Evolutionary conservation across 2,797 vertebrate genomes (phyloP).

Genomic region (Cyprinodon diabolis): DNA sequence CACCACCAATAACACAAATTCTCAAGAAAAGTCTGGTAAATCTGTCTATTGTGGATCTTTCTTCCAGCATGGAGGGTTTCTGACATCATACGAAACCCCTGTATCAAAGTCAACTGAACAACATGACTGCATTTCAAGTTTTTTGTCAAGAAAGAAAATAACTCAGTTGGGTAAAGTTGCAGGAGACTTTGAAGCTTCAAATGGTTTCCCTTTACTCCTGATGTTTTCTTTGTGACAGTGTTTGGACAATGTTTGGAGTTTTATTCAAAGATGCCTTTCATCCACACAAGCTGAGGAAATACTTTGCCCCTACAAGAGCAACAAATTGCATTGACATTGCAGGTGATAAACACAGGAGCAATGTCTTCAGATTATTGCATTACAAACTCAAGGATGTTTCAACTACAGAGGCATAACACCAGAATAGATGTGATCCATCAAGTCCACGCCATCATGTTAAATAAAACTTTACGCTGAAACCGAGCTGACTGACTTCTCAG

Average conservation of each 20-base stretch:
- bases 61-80: neutral
- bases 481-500: neutral
- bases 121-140: neutral
- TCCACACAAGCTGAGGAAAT: neutral
- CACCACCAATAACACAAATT: neutral
- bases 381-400: neutral
- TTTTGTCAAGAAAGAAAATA: neutral
- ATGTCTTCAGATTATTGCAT: slow-evolving; percentile 1
- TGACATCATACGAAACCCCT: neutral
- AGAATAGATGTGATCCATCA: neutral
- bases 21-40: neutral
- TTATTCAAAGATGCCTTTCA: slow-evolving; percentile 1
- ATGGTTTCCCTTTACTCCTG: slow-evolving; percentile 2
- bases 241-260: slow-evolving; percentile 2
- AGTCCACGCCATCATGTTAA: neutral
- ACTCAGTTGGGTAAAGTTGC: neutral
- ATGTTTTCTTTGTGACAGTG: neutral
- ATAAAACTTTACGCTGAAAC: neutral
- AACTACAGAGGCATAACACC: neutral
- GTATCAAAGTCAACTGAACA: neutral
- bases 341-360: slow-evolving; percentile 1
- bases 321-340: slow-evolving; percentile 2
- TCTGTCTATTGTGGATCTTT: neutral
- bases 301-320: neutral
- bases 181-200: neutral